Conservation (phyloP, 2,797 vertebrate species). For the Coccyzus lansbergi region DNA sequence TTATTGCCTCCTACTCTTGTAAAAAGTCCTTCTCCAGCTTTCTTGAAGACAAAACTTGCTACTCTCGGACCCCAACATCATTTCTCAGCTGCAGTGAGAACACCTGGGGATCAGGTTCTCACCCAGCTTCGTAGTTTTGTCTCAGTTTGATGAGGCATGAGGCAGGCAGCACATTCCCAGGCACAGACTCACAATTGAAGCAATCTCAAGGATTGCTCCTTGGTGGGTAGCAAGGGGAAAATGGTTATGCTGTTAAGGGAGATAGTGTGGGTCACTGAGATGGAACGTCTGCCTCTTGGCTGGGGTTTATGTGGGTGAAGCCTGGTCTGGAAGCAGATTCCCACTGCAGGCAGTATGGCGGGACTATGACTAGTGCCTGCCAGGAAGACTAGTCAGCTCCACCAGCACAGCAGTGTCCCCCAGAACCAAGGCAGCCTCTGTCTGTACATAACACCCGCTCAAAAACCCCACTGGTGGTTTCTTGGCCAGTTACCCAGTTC, state of each 20-base stretch:
- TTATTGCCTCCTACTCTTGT: too few relatives aligned
- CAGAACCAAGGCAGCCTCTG: background rate
- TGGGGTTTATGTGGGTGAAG: background rate
- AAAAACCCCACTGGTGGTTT: background rate
- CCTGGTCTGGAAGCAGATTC: background rate
- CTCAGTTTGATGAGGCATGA: accelerated
- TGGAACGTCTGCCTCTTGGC: background rate
- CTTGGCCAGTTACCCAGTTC: background rate
- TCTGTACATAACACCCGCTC: background rate
- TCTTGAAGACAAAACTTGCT: accelerated
- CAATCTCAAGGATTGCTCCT: background rate
- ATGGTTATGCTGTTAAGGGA: accelerated
- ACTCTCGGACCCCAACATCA: accelerated
- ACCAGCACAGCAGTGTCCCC: accelerated
- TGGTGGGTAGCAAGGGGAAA: accelerated
- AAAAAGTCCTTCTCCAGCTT: too few relatives aligned
- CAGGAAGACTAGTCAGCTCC: accelerated
- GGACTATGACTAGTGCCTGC: accelerated
- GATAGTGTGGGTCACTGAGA: too few relatives aligned
- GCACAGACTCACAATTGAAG: background rate
- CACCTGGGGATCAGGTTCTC: too few relatives aligned
- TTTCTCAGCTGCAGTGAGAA: accelerated
- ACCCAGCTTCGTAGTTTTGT: too few relatives aligned
- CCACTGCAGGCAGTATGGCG: accelerated
- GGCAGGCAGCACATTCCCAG: background rate